Evolutionary conservation across 1,140 invertebrate genomes (phyloP), one percentile per base, ranked within the genome.

Genomic region (Fopius arisanus): DNA sequence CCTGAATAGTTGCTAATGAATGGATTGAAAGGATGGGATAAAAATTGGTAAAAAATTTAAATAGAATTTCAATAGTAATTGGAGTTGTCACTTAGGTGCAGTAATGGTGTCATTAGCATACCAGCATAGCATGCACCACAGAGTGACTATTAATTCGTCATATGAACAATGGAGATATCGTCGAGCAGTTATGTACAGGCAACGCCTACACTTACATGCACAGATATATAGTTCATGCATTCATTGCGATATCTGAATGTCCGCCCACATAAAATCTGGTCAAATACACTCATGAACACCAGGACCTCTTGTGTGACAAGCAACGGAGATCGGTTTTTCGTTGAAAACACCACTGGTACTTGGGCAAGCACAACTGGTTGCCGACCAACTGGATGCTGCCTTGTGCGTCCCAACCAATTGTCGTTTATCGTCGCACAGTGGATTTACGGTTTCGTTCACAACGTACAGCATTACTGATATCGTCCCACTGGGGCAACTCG

Each of bases 381-480:
- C 5, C 43, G 43, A 48, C 43, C 1, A 48, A 19, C 43, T 48
- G 10, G 43, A 48, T 48, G 43, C 33, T 10, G 33, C 69, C 51
- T 37, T 37, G 43, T 66, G 33, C 63, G 71, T 72, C 72, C 26
- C 26, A 67, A 31, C 70, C 76, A 77, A 77, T 77, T 77, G 73
- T 74, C 73, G 73, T 77, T 77, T 77, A 77, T 77, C 73, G 73
- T 62, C 75, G 68, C 62, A 67, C 68, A 62, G 29, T 67, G 43
- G 67, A 77, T 77, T 77, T 77, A 77, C 73, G 70, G 70, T 75
- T 75, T 51, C 70, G 62, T 70, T 68, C 62, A 72, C 70, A 67
- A 28, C 23, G 33, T 65, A 62, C 67, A 66, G 72, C 66, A 28
- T 48, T 62, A 62, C 33, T 71, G 68, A 76, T 73, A 77, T 72